Conservation (phyloP, 2,113 vertebrate species). For the Lynx canadensis region DNA sequence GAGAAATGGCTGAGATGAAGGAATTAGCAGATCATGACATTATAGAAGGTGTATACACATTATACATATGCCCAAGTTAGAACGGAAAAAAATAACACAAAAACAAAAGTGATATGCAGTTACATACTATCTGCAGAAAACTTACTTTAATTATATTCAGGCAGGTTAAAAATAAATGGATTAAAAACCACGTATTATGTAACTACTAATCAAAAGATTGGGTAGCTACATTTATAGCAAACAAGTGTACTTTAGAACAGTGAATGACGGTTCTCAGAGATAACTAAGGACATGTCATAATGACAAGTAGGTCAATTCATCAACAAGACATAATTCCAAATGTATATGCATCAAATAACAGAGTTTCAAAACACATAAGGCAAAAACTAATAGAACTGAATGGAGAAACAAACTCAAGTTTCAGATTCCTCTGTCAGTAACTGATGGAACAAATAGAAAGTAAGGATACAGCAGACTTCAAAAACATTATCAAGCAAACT, state of each 20-base stretch:
- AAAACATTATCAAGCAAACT: no score
- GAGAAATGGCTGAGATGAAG: not conserved
- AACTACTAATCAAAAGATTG: not conserved
- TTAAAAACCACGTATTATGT: rapidly evolving
- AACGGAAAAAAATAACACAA: not conserved
- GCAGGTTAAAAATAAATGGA: not conserved
- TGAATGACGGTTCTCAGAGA: not conserved
- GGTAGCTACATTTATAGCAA: not conserved
- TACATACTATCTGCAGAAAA: not conserved
- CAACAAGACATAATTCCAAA: not conserved
- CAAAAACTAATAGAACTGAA: not conserved
- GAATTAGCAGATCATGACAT: not conserved
- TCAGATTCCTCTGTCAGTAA: not conserved
- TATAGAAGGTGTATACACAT: not conserved
- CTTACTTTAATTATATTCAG: not conserved
- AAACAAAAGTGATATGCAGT: not conserved
- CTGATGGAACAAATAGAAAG: not conserved
- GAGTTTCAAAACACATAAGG: not conserved
- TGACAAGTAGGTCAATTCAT: not conserved
- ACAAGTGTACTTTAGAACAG: not conserved
- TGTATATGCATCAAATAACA: no score
- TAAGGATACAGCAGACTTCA: not conserved
- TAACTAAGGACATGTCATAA: not conserved
- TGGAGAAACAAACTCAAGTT: not conserved
- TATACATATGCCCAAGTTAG: not conserved